These are phyloP conservation scores for Cyprinus carpio DNA, from an alignment of 2,113 vertebrate genomes.

Conservation along the genomic window DNA sequence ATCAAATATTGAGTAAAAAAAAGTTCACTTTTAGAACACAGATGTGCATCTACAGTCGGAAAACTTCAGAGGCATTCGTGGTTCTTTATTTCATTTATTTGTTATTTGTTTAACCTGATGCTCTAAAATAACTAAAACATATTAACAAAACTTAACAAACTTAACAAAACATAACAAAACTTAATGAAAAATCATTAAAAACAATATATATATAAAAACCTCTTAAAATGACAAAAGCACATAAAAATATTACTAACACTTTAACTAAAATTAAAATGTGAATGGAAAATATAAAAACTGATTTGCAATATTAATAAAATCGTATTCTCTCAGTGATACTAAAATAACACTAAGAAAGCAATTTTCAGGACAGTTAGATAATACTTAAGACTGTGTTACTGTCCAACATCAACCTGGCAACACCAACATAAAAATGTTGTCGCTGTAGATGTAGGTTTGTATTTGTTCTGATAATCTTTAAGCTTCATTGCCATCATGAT, in stretches of 20 bases:
- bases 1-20: too few relatives aligned
- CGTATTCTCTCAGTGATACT: neutral
- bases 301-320: neutral
- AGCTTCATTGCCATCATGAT: conserved; percentile 66
- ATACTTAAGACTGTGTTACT: neutral
- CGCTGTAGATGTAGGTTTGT: neutral
- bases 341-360: neutral
- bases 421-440: neutral
- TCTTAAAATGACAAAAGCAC: too few relatives aligned
- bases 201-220: too few relatives aligned
- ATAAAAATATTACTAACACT: too few relatives aligned
- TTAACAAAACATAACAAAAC: too few relatives aligned
- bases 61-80: neutral
- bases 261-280: too few relatives aligned
- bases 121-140: too few relatives aligned
- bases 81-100: neutral
- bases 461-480: conserved; percentile 65
- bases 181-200: too few relatives aligned
- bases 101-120: too few relatives aligned
- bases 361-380: neutral
- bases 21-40: too few relatives aligned
- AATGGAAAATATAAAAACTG: neutral
- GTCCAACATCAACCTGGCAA: neutral
- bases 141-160: too few relatives aligned
- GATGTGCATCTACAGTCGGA: too few relatives aligned